These are phyloP conservation scores for Lepus americanus DNA, from an alignment of 2,113 vertebrate genomes.

Conservation along the genomic window DNA sequence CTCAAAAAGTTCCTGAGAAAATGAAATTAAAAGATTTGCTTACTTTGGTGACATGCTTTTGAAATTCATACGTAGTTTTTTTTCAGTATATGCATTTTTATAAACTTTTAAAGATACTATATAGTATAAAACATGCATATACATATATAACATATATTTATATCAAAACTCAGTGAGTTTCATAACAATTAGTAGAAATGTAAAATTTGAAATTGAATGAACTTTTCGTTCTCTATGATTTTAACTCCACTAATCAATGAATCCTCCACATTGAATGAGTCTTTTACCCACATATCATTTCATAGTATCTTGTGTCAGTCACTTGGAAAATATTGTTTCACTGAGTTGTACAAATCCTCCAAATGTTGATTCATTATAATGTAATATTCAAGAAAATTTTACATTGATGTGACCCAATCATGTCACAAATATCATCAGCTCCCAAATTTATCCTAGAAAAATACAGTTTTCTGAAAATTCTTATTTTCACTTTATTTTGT, in stretches of 20 bases:
- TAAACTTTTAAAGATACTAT: not conserved
- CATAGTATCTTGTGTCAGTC: not conserved
- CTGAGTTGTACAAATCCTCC: not conserved
- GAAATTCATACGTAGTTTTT: too few species aligned
- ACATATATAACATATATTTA: not conserved
- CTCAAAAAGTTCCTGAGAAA: too few species aligned
- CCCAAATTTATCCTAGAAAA: not conserved
- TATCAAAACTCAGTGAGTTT: not conserved
- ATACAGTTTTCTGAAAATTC: slow-evolving; percentile 2
- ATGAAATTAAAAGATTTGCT: too few species aligned
- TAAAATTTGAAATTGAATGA: slow-evolving; percentile 14
- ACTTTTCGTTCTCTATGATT: not conserved
- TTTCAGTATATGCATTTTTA: too few species aligned
- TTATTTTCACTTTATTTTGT: slow-evolving; percentile 24
- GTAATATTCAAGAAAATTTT: not conserved
- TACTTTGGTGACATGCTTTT: too few species aligned
- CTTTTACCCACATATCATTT: not conserved
- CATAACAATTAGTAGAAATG: not conserved
- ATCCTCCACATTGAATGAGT: fast-evolving
- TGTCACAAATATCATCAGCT: not conserved
- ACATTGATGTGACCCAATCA: not conserved
- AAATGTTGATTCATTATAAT: not conserved
- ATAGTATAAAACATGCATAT: not conserved
- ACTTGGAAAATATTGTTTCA: not conserved
- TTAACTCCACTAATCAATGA: not conserved